These are phyloP conservation scores for Odontomyia ornata DNA, from an alignment of 2,888 invertebrate species.

Conservation along the genomic window DNA sequence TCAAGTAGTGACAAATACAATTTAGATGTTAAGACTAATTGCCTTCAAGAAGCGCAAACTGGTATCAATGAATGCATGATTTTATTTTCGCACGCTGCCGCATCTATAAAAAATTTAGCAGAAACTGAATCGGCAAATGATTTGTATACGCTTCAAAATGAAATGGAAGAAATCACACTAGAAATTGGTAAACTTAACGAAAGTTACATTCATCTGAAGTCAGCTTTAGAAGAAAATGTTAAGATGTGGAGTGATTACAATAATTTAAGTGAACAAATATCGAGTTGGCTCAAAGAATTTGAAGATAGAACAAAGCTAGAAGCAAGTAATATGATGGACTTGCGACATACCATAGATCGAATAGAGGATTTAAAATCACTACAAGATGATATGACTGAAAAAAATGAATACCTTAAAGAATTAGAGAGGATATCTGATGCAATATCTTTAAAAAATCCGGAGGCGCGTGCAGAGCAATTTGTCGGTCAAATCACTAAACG, in stretches of 20 bases:
- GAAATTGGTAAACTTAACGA: constrained; percentile 77
- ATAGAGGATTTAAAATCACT: constrained; percentile 72
- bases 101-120: constrained; percentile 75
- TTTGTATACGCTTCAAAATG: constrained; percentile 72
- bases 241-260: constrained; percentile 85
- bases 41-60: constrained; percentile 77
- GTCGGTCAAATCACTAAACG: constrained; percentile 80
- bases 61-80: constrained; percentile 76
- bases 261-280: constrained; percentile 75
- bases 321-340: constrained; percentile 74
- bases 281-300: constrained; percentile 80
- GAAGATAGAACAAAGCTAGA: constrained; percentile 80
- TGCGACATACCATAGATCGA: constrained; percentile 75
- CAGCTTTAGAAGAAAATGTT: constrained; percentile 74
- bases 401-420: constrained; percentile 73
- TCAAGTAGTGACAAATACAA: constrained; percentile 90
- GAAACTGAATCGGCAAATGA: constrained; percentile 78
- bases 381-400: constrained; percentile 71
- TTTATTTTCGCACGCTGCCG: constrained; percentile 73
- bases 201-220: constrained; percentile 74
- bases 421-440: constrained; percentile 75
- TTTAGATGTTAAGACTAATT: constrained; percentile 87
- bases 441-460: constrained; percentile 80
- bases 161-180: constrained; percentile 74
- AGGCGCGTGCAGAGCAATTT: constrained; percentile 83